Evolutionary conservation across 2,888 invertebrate genomes (phyloP).

Genomic region (Pyrgus malvae): DNA sequence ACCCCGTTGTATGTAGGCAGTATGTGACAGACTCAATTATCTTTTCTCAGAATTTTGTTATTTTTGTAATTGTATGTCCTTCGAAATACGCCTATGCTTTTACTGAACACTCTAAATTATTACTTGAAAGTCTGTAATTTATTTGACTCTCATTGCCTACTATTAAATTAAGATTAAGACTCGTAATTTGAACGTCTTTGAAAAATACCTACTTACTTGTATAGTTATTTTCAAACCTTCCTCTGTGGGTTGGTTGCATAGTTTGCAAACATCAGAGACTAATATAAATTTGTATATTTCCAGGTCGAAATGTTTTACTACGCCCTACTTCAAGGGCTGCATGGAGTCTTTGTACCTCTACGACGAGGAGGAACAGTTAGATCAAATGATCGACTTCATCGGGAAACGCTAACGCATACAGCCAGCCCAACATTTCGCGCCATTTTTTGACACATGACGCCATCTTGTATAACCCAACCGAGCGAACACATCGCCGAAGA

Average conservation of each 20-base stretch:
- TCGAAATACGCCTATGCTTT: too few relatives aligned
- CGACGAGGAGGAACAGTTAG: slow-evolving; percentile 89
- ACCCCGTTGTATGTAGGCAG: too few relatives aligned
- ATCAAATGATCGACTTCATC: slow-evolving; percentile 90
- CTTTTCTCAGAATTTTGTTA: too few relatives aligned
- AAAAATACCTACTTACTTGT: too few relatives aligned
- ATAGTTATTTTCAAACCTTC: too few relatives aligned
- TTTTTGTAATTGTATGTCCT: too few relatives aligned
- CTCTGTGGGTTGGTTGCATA: neutral
- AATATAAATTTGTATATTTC: slow-evolving; percentile 46
- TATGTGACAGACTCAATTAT: too few relatives aligned
- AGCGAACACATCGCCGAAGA: slow-evolving; percentile 48
- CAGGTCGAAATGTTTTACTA: slow-evolving; percentile 91
- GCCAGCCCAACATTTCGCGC: slow-evolving; percentile 49
- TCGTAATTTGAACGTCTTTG: too few relatives aligned
- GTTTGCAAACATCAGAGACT: neutral
- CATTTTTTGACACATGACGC: slow-evolving; percentile 51
- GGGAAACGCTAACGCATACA: slow-evolving; percentile 81
- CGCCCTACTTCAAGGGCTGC: slow-evolving; percentile 91
- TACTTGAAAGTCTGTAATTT: too few relatives aligned
- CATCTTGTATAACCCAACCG: slow-evolving; percentile 53
- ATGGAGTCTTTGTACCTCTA: slow-evolving; percentile 89
- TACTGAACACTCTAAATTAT: too few relatives aligned
- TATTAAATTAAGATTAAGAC: too few relatives aligned
- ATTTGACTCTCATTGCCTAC: too few relatives aligned